Conservation (phyloP, 1,140 invertebrate species). For the Bombus fervidus region DNA sequence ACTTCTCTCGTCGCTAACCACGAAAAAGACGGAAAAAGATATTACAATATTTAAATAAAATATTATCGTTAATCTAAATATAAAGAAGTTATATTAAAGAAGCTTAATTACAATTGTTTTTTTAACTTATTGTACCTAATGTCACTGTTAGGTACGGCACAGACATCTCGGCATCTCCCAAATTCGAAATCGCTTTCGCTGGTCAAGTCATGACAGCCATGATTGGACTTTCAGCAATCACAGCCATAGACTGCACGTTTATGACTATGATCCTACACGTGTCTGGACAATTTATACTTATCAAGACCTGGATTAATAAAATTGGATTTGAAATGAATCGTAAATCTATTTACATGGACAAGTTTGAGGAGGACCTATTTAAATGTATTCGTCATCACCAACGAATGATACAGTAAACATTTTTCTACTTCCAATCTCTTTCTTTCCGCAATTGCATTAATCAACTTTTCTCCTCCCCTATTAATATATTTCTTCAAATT, state of each 20-base stretch:
- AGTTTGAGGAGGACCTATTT: slow-evolving; percentile 1
- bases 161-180: slow-evolving; percentile 29
- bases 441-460: neutral
- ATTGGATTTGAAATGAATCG: slow-evolving; percentile 21
- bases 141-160: slow-evolving; percentile 46
- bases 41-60: no score
- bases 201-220: slow-evolving; percentile 27
- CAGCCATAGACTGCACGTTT: slow-evolving; percentile 39
- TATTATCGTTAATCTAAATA: neutral
- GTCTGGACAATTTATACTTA: slow-evolving; percentile 56
- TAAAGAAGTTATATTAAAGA: neutral
- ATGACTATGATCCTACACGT: slow-evolving; percentile 54
- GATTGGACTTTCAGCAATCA: slow-evolving; percentile 10
- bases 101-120: neutral
- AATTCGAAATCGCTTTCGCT: slow-evolving; percentile 51
- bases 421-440: neutral
- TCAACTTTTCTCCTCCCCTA: neutral
- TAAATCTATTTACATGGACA: neutral
- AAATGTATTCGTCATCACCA: slow-evolving; percentile 42
- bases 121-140: neutral
- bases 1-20: no score
- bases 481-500: neutral
- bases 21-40: neutral
- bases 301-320: slow-evolving; percentile 16
- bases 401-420: slow-evolving; percentile 35